Evolutionary conservation across 2,113 vertebrate species (phyloP).

Genomic region (Mustela nigripes): DNA sequence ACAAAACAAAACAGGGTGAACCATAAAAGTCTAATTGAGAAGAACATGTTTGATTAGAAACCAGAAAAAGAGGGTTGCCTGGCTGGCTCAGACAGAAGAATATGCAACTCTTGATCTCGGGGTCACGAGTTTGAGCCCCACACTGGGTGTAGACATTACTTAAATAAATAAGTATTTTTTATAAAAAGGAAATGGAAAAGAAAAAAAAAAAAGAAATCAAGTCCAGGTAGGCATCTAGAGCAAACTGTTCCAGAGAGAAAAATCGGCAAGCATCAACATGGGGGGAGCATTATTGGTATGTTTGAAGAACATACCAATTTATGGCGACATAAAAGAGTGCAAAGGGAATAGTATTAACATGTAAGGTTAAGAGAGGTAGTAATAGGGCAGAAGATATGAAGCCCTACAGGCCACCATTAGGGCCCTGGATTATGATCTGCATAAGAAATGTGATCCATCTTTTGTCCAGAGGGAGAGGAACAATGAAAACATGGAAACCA

Average conservation of each 20-base stretch:
- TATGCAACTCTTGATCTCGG: background rate
- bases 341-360: background rate
- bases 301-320: background rate
- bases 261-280: background rate
- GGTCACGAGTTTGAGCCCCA: background rate
- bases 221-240: background rate
- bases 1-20: background rate
- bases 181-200: background rate
- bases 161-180: background rate
- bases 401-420: background rate
- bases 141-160: background rate
- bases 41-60: background rate
- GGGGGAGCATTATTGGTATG: background rate
- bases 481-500: background rate
- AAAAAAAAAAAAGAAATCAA: background rate
- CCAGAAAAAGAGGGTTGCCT: background rate
- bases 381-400: background rate
- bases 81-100: background rate
- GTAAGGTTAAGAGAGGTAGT: background rate
- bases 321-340: background rate
- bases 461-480: background rate
- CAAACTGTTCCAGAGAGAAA: background rate
- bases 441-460: background rate
- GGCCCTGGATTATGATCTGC: background rate
- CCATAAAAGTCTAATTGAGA: background rate